Base-by-base conservation (phyloP, 2,888 invertebrate species). In the Hirtodrosophila cameraria region DNA sequence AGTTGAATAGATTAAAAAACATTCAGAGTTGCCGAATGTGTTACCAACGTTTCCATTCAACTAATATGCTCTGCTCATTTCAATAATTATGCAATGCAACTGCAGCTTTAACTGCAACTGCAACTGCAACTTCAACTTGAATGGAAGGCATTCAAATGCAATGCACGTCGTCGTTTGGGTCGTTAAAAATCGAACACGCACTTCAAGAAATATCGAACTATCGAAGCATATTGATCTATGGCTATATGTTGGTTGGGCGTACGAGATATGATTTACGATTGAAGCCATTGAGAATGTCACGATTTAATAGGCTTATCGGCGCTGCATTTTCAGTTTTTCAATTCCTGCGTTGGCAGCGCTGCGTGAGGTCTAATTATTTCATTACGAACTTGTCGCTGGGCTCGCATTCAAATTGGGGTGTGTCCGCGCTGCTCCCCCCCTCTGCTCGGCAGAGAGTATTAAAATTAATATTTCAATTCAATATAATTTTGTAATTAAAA, bases 111-210 rank as follows among this genome's bases (percentile, higher is more conserved):
- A 54, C 43, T 48, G 61, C 58, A 39, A 59, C 48, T 13, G 12
- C 11, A 4, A 2, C 33, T 25, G 12, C 18, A 12, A 39, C 36
- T 28, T 12, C 20, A 31, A 65, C 23, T 60, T 57, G 59, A 23
- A 30, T 31, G 8, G 25, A 11, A 13, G 43, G 38, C 58, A 86
- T 83, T 75, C 65, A 60, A 74, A 86, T 84, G 85, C 75, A 23
- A 12, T 25, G 61, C 82, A 82, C 87, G 87, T 85, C 87, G 87
- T 85, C 54, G 68, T 38, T 54, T 33, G 66, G 64, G 55, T 82
- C 82, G 82, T 82, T 82, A 86, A 86, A 86, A 82, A 84, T 81
- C 82, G 85, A 86, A 86, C 82, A 86, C 86, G 86, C 86, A 81
- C 70, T n/a, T 83, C 76, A 57, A 61, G 58, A 65, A 70, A 72